These are phyloP conservation scores for Agapornis roseicollis DNA, from an alignment of 2,113 vertebrate species.

Conservation along the genomic window DNA sequence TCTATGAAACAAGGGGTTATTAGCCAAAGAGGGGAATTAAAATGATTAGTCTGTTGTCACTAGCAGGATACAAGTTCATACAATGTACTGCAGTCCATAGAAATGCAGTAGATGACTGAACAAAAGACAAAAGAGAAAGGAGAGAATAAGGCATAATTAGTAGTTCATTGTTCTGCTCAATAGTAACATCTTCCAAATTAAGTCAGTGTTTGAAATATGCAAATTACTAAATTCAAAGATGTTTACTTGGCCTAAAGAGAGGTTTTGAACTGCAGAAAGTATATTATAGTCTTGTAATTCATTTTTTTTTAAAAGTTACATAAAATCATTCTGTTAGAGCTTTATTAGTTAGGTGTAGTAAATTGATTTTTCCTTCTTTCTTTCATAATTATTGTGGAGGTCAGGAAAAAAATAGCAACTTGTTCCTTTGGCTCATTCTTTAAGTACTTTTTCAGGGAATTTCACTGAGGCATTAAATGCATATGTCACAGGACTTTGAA, in stretches of 20 bases:
- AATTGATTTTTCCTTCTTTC: neutral
- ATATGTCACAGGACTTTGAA: neutral
- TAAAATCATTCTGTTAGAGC: neutral
- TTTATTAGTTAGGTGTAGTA: neutral
- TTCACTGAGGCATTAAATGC: neutral
- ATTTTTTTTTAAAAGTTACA: neutral
- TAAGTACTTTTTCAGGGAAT: neutral
- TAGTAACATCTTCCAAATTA: slow-evolving; percentile 42
- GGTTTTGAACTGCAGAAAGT: neutral
- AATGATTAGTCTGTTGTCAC: slow-evolving; percentile 43
- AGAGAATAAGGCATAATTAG: slow-evolving; percentile 32
- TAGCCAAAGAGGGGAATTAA: slow-evolving; percentile 46
- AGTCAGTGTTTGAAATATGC: slow-evolving; percentile 38
- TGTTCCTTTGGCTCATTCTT: neutral
- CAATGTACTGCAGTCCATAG: neutral
- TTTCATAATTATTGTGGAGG: neutral
- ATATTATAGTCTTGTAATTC: neutral
- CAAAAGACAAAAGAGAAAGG: slow-evolving; percentile 26
- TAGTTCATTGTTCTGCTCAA: slow-evolving; percentile 37
- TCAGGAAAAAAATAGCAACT: neutral
- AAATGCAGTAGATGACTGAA: neutral
- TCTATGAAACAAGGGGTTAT: slow-evolving; percentile 25
- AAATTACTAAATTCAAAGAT: slow-evolving; percentile 33
- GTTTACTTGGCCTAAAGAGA: neutral
- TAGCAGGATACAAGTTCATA: slow-evolving; percentile 3